Percentiles rank a stretch among this genome's conserved stretches.
These are phyloP conservation scores for Acrocyrtus sp. DNA, from an alignment of 2,888 invertebrate genomes.

Conservation along the genomic window DNA sequence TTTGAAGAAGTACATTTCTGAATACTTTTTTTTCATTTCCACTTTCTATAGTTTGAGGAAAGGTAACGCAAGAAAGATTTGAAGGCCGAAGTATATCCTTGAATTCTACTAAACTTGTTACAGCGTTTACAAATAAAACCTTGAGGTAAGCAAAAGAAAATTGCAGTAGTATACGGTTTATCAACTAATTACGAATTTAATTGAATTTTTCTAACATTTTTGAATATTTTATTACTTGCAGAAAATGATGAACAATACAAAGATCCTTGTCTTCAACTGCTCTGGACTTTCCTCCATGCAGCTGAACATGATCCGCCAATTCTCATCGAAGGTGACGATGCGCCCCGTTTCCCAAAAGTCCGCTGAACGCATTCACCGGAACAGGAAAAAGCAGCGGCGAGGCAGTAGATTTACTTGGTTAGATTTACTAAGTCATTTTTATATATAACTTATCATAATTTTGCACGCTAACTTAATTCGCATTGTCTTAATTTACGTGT, in stretches of 20 bases:
- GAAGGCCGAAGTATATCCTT: neutral
- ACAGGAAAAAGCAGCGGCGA: too few species aligned
- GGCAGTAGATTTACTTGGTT: too few species aligned
- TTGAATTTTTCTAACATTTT: neutral
- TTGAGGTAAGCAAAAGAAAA: neutral
- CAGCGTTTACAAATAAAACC: neutral
- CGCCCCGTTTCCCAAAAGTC: conserved; percentile 35
- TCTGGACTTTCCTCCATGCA: conserved; percentile 20
- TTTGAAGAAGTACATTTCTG: too few species aligned
- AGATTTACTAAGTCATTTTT: too few species aligned
- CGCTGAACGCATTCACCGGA: conserved; percentile 39
- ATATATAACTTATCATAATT: too few species aligned
- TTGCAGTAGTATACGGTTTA: too few species aligned
- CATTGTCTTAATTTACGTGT: too few species aligned
- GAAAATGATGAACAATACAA: conserved; percentile 34
- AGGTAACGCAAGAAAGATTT: too few species aligned
- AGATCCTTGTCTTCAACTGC: conserved; percentile 30
- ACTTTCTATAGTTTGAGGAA: too few species aligned
- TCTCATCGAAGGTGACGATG: conserved; percentile 36
- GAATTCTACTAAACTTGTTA: neutral
- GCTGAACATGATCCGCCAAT: conserved; percentile 24
- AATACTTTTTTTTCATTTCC: too few species aligned
- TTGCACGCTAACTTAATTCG: too few species aligned
- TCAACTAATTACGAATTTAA: too few species aligned
- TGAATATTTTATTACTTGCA: neutral